Evolutionary conservation across 2,888 invertebrate species (phyloP), one percentile per base, ranked within the genome.

Genomic region (Drosophila picticornis): DNA sequence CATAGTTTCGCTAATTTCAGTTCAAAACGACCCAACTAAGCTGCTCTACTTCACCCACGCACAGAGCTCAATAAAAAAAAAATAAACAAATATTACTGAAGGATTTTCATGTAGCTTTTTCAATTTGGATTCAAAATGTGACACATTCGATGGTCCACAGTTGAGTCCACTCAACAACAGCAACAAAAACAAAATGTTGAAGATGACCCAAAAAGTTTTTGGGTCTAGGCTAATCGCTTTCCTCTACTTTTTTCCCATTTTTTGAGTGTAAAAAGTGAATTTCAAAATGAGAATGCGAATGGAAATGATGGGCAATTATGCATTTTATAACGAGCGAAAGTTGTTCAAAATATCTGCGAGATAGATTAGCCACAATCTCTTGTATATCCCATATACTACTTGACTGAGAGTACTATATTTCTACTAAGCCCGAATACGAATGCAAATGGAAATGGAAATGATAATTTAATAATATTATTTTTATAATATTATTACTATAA

Each of bases 51-150:
- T 31, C 34, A 7, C n/a, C 27, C 16, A 34, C 25, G 69, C 74
- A 34, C 68, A 55, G 65, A 71, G 51, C 25, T 43, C 40, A 22
- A 36, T 34, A 32, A 38, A 64, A 36, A 36, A 19, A 27, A 40
- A 29, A 16, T 7, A 52, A 57, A 74, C 72, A 69, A 72, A 66
- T 78, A 80, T 83, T 71, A 75, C 64, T 31, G 60, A 65, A 58
- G 67, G 71, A 79, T 80, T 84, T 84, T 72, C 67, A 43, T 73
- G 65, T 72, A 67, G 56, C 51, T 63, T 75, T 65, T 72, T 65
- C 61, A 58, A 65, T 75, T 74, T 69, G 75, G 27, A 46, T 46
- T 60, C 55, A 52, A 58, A 63, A 52, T 57, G 55, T 63, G 40
- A 52, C 55, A 51, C 52, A 53, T 69, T 57, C 43, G 59, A 43